Evolutionary conservation across 35 echinoderm and acorn worm species (phyloP), one percentile per base, ranked within the genome.

Genomic region (Lytechinus variegatus): DNA sequence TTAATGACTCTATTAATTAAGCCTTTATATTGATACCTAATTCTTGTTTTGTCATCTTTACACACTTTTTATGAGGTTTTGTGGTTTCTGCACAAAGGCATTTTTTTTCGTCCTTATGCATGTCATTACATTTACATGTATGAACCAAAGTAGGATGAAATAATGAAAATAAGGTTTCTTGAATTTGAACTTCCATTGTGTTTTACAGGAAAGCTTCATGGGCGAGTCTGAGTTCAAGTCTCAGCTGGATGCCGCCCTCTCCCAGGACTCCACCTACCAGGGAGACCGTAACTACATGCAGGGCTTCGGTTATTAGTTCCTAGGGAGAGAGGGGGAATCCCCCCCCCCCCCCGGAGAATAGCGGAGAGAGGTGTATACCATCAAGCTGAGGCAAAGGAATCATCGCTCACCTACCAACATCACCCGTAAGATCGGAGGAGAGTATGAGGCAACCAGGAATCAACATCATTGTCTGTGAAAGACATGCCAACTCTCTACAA

Each of bases 251-350:
- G 97, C 96, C 33, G 98, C 97, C 8, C 96, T 99, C 53, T 99
- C 98, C 71, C 98, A 99, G 91, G 98, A 99, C 94, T 99, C 98
- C 89, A 99, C 98, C 61, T 99, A 99, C 95, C 98, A 99, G 96
- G 98, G 98, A 33, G 98, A 99, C 94, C 95, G 98, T 51, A 99
- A 99, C 97, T 99, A 97, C 94, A 95, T 95, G 96, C 96, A 96
- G 52, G 97, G 97, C 54, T 94, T 97, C 94, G 97, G 96, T 56
- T 97, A 99, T 94, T 99, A 99, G 97, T 53, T 90, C 53, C 52
- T 54, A 90, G 88, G 24, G 88, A 54, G 87, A 71, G 61, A 93
- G 96, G 86, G 71, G 56, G 56, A 56, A 86, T 24, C 52, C 66
- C 92, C n/a, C n/a, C n/a, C n/a, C n/a, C n/a, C n/a, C 66, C 86